Evolutionary conservation across 2,113 vertebrate genomes (phyloP).

Genomic region (Prunella himalayana): DNA sequence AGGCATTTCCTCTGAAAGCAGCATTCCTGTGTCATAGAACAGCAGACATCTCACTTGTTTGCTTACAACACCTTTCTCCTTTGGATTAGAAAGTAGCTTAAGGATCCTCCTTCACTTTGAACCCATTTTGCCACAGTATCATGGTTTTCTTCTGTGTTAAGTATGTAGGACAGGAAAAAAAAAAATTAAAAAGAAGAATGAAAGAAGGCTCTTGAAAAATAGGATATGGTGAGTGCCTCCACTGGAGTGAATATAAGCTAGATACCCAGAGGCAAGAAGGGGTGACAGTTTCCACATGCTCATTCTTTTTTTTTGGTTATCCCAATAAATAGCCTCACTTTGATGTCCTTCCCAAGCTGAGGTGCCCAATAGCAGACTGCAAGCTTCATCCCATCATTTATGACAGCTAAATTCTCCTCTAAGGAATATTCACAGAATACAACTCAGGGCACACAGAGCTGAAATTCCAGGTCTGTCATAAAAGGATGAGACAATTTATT

Average conservation of each 20-base stretch:
- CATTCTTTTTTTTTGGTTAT: neutral
- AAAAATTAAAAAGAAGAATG: neutral
- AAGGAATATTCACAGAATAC: neutral
- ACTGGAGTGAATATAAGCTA: neutral
- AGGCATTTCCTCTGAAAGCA: neutral
- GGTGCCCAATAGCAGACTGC: neutral
- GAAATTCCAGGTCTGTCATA: neutral
- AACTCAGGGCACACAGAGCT: neutral
- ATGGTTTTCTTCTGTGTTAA: neutral
- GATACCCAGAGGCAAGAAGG: neutral
- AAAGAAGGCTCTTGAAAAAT: neutral
- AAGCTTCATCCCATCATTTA: neutral
- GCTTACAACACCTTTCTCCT: neutral
- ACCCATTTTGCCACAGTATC: neutral
- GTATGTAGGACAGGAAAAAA: neutral
- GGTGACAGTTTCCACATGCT: neutral
- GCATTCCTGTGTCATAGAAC: neutral
- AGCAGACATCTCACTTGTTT: neutral
- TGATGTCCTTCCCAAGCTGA: neutral
- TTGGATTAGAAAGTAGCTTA: neutral
- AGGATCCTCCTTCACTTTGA: neutral
- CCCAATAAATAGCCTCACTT: neutral
- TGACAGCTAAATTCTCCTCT: neutral
- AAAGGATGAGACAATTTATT: neutral
- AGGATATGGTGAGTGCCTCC: neutral